phyloP scores from a whole-genome alignment of 1,140 invertebrate species.

The Platorchestia sp. region DNA sequence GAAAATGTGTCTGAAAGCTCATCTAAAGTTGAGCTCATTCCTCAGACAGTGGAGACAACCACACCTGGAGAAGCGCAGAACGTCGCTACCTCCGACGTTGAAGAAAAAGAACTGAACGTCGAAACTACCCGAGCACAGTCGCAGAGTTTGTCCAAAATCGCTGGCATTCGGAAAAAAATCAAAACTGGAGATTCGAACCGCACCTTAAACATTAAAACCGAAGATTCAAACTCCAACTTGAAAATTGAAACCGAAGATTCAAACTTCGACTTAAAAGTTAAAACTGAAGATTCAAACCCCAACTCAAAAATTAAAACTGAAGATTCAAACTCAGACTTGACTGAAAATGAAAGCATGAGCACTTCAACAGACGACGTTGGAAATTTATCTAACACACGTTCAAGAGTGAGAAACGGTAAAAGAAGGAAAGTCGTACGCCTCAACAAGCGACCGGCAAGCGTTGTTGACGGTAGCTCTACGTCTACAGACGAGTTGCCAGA shows the following conservation, averaged over 20 bases:
- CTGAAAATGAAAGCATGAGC: background rate
- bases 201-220: too few species aligned
- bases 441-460: conserved; percentile 8
- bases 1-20: background rate
- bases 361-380: background rate
- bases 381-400: background rate
- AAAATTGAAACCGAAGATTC: too few species aligned
- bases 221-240: too few species aligned
- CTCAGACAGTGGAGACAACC: background rate
- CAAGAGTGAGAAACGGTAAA: background rate
- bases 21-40: background rate
- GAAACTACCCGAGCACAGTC: background rate
- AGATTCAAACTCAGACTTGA: background rate
- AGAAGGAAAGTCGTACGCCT: conserved; percentile 29
- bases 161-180: background rate
- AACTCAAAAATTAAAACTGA: background rate
- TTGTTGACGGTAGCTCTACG: background rate
- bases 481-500: background rate
- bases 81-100: background rate
- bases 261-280: too few species aligned
- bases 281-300: too few species aligned
- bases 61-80: background rate
- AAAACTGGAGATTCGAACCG: too few species aligned
- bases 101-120: background rate
- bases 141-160: background rate